Percentiles rank a stretch among this genome's conserved stretches.
phyloP scores from a whole-genome alignment of 2,113 vertebrate genomes.

The Otus sunia region DNA sequence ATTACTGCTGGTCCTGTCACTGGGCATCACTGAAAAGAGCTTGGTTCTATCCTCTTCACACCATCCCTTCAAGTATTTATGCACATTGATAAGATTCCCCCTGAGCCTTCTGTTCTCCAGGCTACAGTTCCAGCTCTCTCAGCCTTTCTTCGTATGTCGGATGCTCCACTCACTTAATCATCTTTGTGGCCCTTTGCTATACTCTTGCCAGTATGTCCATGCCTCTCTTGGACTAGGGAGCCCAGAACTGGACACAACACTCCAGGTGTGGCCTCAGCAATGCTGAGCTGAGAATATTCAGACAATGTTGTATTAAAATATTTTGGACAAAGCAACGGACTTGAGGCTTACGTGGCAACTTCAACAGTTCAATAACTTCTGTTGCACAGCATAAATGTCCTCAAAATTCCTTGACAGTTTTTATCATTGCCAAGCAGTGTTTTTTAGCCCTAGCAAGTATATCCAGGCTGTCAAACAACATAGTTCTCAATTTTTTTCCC shows the following conservation, averaged over 20 bases:
- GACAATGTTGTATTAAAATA: fast-evolving
- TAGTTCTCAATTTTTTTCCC: neutral
- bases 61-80: neutral
- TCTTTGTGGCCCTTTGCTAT: neutral
- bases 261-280: neutral
- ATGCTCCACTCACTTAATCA: neutral
- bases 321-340: neutral
- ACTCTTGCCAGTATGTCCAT: neutral
- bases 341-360: neutral
- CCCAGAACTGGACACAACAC: neutral
- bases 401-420: neutral
- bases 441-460: neutral
- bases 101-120: neutral
- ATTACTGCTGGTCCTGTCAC: neutral
- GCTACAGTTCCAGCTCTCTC: neutral
- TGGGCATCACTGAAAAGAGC: neutral
- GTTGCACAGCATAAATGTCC: neutral
- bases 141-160: neutral
- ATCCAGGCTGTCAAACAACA: neutral
- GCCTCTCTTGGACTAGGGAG: neutral
- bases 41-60: neutral
- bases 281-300: neutral
- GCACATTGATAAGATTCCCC: neutral
- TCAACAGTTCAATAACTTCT: neutral
- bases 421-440: neutral